A percentile compares a stretch with the other conserved stretches of the same genome.
Conservation (phyloP, 2,113 vertebrate species). For the Narcine bancroftii region DNA sequence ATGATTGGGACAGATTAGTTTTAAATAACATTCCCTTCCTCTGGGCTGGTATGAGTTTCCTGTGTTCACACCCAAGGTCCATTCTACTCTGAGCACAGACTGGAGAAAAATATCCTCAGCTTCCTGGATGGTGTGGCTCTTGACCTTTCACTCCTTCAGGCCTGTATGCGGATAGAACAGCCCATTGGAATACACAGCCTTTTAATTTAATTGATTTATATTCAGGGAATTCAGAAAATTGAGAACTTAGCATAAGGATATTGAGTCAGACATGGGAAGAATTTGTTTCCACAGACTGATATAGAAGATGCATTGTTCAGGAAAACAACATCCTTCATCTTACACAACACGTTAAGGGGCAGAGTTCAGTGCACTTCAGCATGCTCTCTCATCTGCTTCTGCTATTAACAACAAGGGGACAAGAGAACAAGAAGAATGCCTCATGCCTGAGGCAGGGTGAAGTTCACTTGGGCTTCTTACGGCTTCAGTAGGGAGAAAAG, state of each 20-base stretch:
- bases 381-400: background rate
- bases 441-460: background rate
- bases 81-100: background rate
- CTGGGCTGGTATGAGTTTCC: background rate
- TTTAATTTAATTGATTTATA: background rate
- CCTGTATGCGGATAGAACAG: background rate
- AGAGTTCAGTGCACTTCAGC: background rate
- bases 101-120: background rate
- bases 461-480: background rate
- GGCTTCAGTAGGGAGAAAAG: background rate
- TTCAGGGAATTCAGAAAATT: background rate
- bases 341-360: background rate
- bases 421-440: background rate
- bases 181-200: background rate
- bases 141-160: background rate
- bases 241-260: background rate
- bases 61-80: background rate
- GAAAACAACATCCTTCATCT: background rate
- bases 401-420: background rate
- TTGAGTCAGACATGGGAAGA: background rate
- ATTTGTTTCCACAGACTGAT: background rate
- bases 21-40: background rate
- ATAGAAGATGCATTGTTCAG: constrained; percentile 20
- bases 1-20: background rate
- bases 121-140: background rate